These are phyloP conservation scores for Vultur gryphus DNA, from an alignment of 2,797 vertebrate genomes.

Conservation along the genomic window DNA sequence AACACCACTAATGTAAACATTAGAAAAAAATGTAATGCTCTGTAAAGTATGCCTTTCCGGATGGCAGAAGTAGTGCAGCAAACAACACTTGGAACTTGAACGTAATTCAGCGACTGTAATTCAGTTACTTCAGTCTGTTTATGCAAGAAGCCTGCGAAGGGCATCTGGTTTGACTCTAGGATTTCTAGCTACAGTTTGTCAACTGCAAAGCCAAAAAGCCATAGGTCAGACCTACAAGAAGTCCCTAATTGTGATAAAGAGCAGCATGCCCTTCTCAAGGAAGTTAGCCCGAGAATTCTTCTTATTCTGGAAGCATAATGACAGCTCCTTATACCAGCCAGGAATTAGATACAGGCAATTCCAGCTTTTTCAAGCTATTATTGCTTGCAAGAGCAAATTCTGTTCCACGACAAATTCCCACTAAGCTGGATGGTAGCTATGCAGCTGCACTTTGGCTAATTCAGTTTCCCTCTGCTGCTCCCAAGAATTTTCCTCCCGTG, in stretches of 20 bases:
- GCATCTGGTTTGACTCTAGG: not conserved
- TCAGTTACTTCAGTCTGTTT: not conserved
- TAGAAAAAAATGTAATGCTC: not conserved
- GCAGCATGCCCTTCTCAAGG: not conserved
- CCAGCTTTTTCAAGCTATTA: not conserved
- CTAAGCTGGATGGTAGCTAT: not conserved
- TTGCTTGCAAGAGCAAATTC: not conserved
- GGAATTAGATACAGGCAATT: not conserved
- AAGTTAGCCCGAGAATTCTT: not conserved
- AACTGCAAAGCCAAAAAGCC: not conserved
- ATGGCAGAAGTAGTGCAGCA: not conserved
- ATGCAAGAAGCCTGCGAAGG: not conserved
- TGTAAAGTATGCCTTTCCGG: not conserved
- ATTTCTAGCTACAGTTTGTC: not conserved
- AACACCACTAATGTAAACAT: not conserved
- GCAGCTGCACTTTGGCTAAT: not conserved
- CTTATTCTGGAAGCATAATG: not conserved
- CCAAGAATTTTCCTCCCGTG: not conserved
- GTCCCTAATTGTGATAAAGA: not conserved
- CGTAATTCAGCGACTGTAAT: fast-evolving
- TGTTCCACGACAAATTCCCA: not conserved
- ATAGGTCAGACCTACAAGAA: not conserved
- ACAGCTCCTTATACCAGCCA: not conserved
- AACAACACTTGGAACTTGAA: not conserved
- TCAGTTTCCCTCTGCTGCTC: not conserved